Evolutionary conservation across 2,113 vertebrate genomes (phyloP), one percentile per base, ranked within the genome.

Genomic region (Laticauda laticaudata): DNA sequence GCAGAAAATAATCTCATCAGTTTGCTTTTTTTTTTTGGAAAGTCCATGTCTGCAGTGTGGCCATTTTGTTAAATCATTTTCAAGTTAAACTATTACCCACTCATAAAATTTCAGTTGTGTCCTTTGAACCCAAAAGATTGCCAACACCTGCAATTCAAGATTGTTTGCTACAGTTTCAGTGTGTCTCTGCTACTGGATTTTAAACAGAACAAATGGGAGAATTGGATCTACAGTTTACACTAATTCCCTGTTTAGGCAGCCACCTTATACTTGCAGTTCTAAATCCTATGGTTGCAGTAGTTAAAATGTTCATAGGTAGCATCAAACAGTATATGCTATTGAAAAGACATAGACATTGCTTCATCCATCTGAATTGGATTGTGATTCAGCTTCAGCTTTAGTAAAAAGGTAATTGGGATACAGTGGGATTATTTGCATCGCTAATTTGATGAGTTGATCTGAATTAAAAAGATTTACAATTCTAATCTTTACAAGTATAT

Each of bases 391-490:
- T 89, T 90, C 0, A 55, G 45, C 2, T 93, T 43, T 91, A 57
- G 6, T 24, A 90, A 86, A 88, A n/a, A 94, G 92, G 87, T 39
- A 3, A 45, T 87, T 43, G n/a, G 54, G 48, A 21, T 45, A 3
- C 45, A 92, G 8, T 57, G 94, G 64, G 91, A 24, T 64, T 91
- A 45, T 94, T 94, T 69, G 1, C 86, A 51, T 91, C 87, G 45
- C 53, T 81, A 88, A 24, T 6, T 69, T 11, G 92, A 94, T 92
- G 85, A 93, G 2, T 1, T 39, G 1, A 3, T 56, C 92, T 88
- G n/a, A 34, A 92, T 64, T 93, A 86, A 15, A 18, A 89, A 85
- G 89, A 26, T 88, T 95, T 91, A 87, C 18, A 53, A 21, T 55
- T n/a, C 39, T 24, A 85, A 39, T 8, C 6, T 55, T 26, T 89